A percentile compares a stretch with the other conserved stretches of the same genome.
Conservation (phyloP, 2,113 vertebrate species). For the Paralichthys olivaceus region DNA sequence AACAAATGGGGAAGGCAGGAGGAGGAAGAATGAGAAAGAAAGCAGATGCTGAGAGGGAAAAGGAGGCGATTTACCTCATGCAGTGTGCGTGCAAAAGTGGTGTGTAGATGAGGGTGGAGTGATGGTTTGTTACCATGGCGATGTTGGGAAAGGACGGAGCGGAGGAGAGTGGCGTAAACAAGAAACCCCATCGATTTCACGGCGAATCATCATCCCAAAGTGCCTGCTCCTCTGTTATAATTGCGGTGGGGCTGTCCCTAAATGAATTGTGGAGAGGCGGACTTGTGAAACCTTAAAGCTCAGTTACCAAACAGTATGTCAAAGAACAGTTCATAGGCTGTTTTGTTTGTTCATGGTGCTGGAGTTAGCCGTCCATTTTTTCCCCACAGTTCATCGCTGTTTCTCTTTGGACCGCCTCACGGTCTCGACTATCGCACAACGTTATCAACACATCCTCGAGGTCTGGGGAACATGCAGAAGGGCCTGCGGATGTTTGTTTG, state of each 20-base stretch:
- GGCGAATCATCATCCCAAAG: conserved; percentile 31
- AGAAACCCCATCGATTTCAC: conserved; percentile 58
- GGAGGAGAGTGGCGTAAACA: conserved; percentile 42
- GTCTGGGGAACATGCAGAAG: conserved; percentile 60
- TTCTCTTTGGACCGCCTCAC: conserved; percentile 51
- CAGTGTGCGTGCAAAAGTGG: conserved; percentile 58
- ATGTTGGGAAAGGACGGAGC: conserved; percentile 48
- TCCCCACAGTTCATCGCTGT: conserved; percentile 34
- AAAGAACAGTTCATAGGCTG: conserved; percentile 5
- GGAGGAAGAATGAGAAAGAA: conserved; percentile 36
- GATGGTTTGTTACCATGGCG: conserved; percentile 70
- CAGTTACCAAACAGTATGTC: neutral
- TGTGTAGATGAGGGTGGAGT: conserved; percentile 51
- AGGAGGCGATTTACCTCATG: conserved; percentile 59
- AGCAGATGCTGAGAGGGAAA: conserved; percentile 48
- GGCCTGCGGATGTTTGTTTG: conserved; percentile 69
- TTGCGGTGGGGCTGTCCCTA: neutral
- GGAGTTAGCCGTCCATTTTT: conserved; percentile 36
- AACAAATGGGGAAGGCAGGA: conserved; percentile 4
- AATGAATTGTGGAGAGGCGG: conserved; percentile 21
- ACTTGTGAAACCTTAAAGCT: conserved; percentile 22
- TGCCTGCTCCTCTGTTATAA: conserved; percentile 35
- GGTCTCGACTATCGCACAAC: conserved; percentile 55
- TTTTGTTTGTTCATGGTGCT: conserved; percentile 24
- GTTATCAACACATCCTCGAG: conserved; percentile 68